Percentiles rank a stretch among this genome's conserved stretches.
Evolutionary conservation across 30 jellyfish, hydroid and myxozoan species (phyloP).

Genomic region (Pelagia noctiluca): DNA sequence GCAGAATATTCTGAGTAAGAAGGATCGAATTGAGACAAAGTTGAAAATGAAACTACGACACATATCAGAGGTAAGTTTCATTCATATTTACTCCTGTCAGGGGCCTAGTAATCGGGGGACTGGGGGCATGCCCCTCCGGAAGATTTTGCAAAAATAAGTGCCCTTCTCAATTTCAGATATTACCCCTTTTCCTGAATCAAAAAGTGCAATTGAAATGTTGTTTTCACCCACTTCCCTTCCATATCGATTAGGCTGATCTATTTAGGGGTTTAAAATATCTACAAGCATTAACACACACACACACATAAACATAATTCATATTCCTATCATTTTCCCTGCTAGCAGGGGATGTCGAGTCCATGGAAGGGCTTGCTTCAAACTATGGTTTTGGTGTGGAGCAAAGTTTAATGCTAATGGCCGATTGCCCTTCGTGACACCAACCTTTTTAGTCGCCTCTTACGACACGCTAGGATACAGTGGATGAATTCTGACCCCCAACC

Average conservation of each 20-base stretch:
- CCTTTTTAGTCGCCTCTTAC: too few species aligned
- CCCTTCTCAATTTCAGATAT: neutral
- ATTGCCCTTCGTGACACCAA: too few species aligned
- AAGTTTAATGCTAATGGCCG: too few species aligned
- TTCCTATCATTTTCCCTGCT: too few species aligned
- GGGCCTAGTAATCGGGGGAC: neutral
- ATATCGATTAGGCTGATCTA: too few species aligned
- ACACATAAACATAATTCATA: too few species aligned
- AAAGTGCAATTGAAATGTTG: neutral
- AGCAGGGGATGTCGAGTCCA: too few species aligned
- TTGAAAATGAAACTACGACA: neutral
- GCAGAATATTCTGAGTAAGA: neutral
- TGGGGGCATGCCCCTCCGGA: neutral
- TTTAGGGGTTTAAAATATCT: neutral
- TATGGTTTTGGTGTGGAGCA: too few species aligned
- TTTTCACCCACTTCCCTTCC: neutral
- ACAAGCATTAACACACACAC: neutral
- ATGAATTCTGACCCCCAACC: too few species aligned
- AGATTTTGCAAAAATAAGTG: neutral
- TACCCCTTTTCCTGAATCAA: too few species aligned
- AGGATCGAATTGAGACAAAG: neutral
- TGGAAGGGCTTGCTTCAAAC: too few species aligned
- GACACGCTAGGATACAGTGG: too few species aligned
- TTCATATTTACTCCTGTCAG: neutral
- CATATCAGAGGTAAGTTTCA: conserved; percentile 19